Conservation (phyloP, 2,797 vertebrate genomes). For the Catamblyrhynchus diadema region DNA sequence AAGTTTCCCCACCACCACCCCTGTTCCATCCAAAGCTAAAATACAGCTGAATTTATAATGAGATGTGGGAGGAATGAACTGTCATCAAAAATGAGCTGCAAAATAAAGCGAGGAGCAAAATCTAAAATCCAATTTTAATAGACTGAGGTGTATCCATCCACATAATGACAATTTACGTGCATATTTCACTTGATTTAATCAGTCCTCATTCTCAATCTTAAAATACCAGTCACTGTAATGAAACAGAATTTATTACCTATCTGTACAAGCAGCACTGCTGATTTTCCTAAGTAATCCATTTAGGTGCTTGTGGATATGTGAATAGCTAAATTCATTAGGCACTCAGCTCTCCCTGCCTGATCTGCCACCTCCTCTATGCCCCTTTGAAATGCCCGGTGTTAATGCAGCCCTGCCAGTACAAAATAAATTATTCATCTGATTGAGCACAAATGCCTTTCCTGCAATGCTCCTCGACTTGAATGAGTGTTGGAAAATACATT, state of each 20-base stretch:
- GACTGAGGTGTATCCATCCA: constrained; percentile 12
- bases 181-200: constrained; percentile 36
- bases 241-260: constrained; percentile 37
- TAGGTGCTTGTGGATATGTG: neutral
- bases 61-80: neutral
- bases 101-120: constrained; percentile 31
- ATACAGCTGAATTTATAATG: constrained; percentile 23
- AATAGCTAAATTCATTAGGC: constrained; percentile 9
- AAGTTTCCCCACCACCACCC: neutral
- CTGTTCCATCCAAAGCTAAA: neutral
- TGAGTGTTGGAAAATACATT: neutral
- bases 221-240: neutral
- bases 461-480: neutral
- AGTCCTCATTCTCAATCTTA: constrained; percentile 6
- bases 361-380: neutral
- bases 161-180: constrained; percentile 10
- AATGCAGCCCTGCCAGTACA: neutral
- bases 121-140: constrained; percentile 43
- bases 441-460: neutral
- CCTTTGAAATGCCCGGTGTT: neutral
- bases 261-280: neutral
- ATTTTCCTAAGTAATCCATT: constrained; percentile 23
- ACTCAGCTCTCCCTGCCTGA: neutral
- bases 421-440: constrained; percentile 47
- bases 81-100: neutral